These are phyloP conservation scores for Scolopax rusticola DNA, from an alignment of 2,797 vertebrate species.

Conservation along the genomic window DNA sequence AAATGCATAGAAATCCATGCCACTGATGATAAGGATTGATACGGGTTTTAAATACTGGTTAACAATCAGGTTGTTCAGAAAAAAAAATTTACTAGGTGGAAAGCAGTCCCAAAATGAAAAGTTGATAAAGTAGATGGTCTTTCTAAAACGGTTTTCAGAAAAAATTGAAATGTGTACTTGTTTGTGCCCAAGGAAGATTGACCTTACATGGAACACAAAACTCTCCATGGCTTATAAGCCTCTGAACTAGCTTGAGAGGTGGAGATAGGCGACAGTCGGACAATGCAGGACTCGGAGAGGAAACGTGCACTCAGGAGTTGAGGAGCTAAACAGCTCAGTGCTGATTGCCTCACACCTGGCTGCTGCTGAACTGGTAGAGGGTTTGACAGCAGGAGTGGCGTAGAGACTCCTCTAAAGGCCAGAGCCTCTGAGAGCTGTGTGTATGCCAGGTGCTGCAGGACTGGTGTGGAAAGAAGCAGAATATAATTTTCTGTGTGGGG, in stretches of 20 bases:
- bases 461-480: neutral
- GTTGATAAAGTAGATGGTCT: neutral
- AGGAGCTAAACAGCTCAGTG: neutral
- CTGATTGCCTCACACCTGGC: neutral
- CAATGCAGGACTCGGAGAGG: neutral
- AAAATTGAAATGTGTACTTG: neutral
- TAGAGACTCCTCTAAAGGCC: neutral
- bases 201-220: neutral
- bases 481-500: neutral
- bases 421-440: neutral
- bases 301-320: neutral
- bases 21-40: neutral
- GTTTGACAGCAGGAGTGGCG: accelerated
- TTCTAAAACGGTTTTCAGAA: neutral
- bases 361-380: neutral
- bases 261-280: neutral
- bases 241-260: neutral
- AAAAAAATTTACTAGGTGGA: neutral
- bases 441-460: neutral
- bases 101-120: neutral
- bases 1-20: neutral
- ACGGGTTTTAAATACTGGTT: neutral
- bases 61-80: neutral
- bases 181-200: neutral
- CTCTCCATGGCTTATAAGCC: neutral